Percentiles rank a stretch among this genome's conserved stretches.
phyloP scores from a whole-genome alignment of 2,113 vertebrate genomes.

The Etheostoma spectabile region DNA sequence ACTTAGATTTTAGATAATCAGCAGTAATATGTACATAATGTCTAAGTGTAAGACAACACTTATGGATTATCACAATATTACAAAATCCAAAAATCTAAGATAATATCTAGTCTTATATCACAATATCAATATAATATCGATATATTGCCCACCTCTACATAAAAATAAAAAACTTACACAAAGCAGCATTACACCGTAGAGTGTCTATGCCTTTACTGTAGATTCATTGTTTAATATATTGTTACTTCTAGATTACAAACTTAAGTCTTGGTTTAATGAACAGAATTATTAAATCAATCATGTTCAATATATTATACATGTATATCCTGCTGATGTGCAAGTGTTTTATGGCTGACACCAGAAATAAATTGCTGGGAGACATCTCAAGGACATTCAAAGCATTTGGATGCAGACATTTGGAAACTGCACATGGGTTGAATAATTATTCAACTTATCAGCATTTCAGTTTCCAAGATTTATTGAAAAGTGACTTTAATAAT shows the following conservation, averaged over 20 bases:
- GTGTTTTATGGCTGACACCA: not conserved
- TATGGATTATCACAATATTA: too few species aligned
- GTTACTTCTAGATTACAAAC: not conserved
- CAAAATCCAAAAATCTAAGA: too few species aligned
- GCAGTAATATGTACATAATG: too few species aligned
- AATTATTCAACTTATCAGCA: not conserved
- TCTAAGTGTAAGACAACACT: too few species aligned
- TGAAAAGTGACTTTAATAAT: not conserved
- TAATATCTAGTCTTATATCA: too few species aligned
- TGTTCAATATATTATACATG: not conserved
- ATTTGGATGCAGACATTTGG: not conserved
- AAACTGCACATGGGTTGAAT: not conserved
- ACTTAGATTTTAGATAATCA: too few species aligned
- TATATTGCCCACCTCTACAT: too few species aligned
- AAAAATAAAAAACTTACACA: too few species aligned
- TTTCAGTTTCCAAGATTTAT: not conserved
- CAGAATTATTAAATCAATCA: not conserved
- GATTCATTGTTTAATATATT: not conserved
- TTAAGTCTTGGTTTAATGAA: not conserved
- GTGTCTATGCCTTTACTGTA: not conserved
- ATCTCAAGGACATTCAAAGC: constrained; percentile 6
- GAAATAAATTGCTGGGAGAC: not conserved
- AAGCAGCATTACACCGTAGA: not conserved
- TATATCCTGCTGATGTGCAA: not conserved
- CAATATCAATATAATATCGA: too few species aligned